Conservation (phyloP, 1,140 invertebrate species). For the Colletes gigas region DNA sequence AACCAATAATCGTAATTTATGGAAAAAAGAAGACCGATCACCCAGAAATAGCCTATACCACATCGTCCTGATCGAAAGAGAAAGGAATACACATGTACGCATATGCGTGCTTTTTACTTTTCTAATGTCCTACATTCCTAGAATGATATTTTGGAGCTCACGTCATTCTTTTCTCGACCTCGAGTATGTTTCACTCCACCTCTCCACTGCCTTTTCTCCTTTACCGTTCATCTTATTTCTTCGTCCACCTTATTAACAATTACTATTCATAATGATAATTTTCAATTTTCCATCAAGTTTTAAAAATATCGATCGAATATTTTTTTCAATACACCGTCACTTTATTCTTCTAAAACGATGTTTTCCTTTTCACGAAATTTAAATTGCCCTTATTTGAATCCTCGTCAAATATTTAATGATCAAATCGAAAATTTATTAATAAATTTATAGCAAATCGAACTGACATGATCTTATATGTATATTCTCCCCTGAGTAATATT, state of each 20-base stretch:
- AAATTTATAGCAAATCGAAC: too few species aligned
- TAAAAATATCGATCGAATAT: background rate
- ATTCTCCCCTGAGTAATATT: too few species aligned
- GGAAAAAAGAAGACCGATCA: conserved; percentile 39
- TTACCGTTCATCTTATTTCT: background rate
- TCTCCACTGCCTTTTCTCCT: conserved; percentile 11
- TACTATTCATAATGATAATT: conserved; percentile 7
- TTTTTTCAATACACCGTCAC: too few species aligned
- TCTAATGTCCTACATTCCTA: conserved; percentile 52
- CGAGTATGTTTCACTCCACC: conserved; percentile 33
- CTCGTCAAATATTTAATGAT: too few species aligned
- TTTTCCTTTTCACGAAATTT: too few species aligned
- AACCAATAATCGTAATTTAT: conserved; percentile 45
- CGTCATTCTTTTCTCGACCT: conserved; percentile 38
- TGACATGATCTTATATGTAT: too few species aligned
- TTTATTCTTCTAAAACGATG: too few species aligned
- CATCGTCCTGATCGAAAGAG: conserved; percentile 41
- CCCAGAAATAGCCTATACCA: conserved; percentile 33
- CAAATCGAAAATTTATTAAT: too few species aligned
- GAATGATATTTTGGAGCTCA: conserved; percentile 40
- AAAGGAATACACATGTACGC: conserved; percentile 26
- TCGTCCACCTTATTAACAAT: conserved; percentile 13
- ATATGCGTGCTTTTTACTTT: conserved; percentile 39
- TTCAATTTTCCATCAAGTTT: background rate
- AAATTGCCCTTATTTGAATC: too few species aligned